Evolutionary conservation across 2,888 invertebrate species (phyloP), one percentile per base, ranked within the genome.

Genomic region (Idaea aversata): DNA sequence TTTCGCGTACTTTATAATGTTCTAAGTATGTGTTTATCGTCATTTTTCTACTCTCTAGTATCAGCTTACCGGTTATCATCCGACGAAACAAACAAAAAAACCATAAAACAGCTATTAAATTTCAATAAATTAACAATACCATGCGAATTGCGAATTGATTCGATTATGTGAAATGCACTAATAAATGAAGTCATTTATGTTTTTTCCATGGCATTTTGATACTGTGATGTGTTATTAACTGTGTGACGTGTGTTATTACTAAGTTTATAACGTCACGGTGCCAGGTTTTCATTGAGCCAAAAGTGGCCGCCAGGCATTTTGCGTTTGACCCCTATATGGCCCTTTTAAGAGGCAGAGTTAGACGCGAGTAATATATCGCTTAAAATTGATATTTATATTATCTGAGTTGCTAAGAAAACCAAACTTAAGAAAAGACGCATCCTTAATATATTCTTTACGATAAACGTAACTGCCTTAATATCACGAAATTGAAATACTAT

Each of bases 21-120:
- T 25, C 25, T 2, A 25, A 25, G 25, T 25, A 25, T n/a, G n/a
- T n/a, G n/a, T 25, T 25, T 25, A 25, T 25, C 25, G 25, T 25
- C 25, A 3, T 25, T 25, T 25, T 25, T 25, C 25, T 25, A 25
- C 25, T 25, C 25, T 25, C 25, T 25, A 3, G 25, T 25, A 64
- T 76, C 74, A 72, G 75, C 75, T 47, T 47, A 77, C 68, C 47
- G 59, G n/a, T 47, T 63, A 62, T 59, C 61, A 38, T 58, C 34
- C 25, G 34, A 35, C 58, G 47, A 10, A 58, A 67, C 65, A 65
- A 62, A 63, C n/a, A 34, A 58, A 58, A 65, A 65, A 36, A 66
- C 63, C 66, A 61, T 25, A 25, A 10, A 47, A 47, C 47, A 13
- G 3, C 47, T 10, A 7, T 47, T 7, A 47, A 47, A 47, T 47